These are phyloP conservation scores for Amblyjoppa fuscipennis DNA, from an alignment of 2,888 invertebrate species.

Conservation along the genomic window DNA sequence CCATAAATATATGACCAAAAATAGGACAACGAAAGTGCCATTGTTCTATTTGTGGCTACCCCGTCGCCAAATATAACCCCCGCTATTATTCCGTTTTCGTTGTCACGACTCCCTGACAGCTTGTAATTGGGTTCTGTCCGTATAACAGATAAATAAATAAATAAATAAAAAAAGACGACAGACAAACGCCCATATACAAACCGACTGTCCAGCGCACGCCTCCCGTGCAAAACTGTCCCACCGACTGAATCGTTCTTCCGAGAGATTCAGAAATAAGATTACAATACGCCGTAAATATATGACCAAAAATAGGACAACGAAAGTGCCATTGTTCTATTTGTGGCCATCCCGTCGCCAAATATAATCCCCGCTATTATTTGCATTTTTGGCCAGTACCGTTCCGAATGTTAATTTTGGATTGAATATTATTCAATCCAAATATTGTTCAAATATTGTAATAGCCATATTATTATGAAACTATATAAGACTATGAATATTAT, in stretches of 20 bases:
- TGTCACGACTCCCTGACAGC: no score
- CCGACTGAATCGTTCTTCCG: no score
- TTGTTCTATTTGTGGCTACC: conserved; percentile 15
- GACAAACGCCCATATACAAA: no score
- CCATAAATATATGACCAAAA: conserved; percentile 10
- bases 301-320: conserved; percentile 16
- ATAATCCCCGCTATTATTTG: conserved; percentile 20
- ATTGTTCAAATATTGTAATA: neutral
- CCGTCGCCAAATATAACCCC: conserved; percentile 21
- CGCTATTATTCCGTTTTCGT: neutral
- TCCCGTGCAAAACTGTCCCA: no score
- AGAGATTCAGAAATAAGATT: no score
- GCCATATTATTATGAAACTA: neutral
- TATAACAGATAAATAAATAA: no score
- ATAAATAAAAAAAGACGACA: no score
- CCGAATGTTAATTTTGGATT: conserved; percentile 2
- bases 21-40: conserved; percentile 19
- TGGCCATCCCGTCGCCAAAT: conserved; percentile 25
- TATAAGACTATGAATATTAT: neutral
- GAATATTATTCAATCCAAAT: conserved; percentile 1
- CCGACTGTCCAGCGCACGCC: no score
- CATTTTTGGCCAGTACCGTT: conserved; percentile 25
- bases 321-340: conserved; percentile 12
- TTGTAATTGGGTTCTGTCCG: no score
- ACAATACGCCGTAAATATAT: conserved; percentile 8